Evolutionary conservation across 2,888 invertebrate genomes (phyloP).

Genomic region (Lasioglossum calceatum): DNA sequence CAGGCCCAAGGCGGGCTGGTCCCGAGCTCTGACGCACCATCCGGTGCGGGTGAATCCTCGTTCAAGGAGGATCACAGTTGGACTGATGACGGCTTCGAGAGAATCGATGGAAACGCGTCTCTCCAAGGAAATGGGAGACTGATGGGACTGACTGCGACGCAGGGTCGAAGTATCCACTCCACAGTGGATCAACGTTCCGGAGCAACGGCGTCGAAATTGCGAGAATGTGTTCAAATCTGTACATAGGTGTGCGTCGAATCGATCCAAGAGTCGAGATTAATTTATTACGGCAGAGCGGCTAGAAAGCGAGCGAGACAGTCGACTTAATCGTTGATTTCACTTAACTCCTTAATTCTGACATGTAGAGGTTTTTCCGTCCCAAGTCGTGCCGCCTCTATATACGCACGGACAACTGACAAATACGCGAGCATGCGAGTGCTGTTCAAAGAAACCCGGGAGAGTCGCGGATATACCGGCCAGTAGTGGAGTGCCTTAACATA

Average conservation of each 20-base stretch:
- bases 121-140: no score
- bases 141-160: neutral
- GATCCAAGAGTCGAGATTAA: conserved; percentile 68
- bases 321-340: conserved; percentile 35
- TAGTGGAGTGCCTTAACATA: conserved; percentile 80
- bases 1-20: conserved; percentile 39
- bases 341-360: conserved; percentile 7
- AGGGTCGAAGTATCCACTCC: neutral
- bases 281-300: conserved; percentile 76
- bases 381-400: conserved; percentile 20
- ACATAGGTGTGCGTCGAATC: conserved; percentile 72
- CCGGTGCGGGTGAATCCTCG: neutral
- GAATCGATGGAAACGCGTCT: neutral
- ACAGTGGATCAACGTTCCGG: neutral
- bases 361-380: neutral
- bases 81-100: neutral
- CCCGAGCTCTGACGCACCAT: conserved; percentile 10
- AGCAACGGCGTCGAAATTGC: conserved; percentile 24
- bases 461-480: conserved; percentile 79
- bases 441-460: conserved; percentile 54
- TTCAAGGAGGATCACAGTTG: neutral
- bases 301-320: conserved; percentile 57
- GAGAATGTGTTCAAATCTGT: conserved; percentile 79
- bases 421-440: conserved; percentile 32
- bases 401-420: neutral